Evolutionary conservation across 2,797 vertebrate species (phyloP).

Genomic region (Spatula versicolor): DNA sequence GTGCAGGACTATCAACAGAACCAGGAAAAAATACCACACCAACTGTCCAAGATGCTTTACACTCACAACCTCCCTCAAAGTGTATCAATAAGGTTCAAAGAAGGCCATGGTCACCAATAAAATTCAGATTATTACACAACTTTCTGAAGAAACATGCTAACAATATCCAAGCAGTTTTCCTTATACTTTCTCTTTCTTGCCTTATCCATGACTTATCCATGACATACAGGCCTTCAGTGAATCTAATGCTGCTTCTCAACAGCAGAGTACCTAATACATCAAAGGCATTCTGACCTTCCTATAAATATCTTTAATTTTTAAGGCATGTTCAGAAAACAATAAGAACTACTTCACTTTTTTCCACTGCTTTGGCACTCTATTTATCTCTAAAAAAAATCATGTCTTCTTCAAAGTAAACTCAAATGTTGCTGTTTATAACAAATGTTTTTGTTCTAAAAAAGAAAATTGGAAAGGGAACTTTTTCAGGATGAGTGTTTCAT

Average conservation of each 20-base stretch:
- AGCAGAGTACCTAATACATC: neutral
- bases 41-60: neutral
- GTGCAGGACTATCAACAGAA: neutral
- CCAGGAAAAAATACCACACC: neutral
- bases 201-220: neutral
- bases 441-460: neutral
- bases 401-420: neutral
- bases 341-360: neutral
- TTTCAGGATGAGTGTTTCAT: neutral
- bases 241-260: neutral
- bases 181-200: neutral
- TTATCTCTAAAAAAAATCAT: neutral
- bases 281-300: neutral
- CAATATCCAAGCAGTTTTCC: neutral
- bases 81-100: neutral
- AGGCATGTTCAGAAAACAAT: neutral
- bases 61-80: neutral
- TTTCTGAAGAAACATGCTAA: neutral
- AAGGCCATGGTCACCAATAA: neutral
- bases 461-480: neutral
- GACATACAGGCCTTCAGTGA: neutral
- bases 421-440: neutral
- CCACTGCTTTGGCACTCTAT: neutral
- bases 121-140: neutral
- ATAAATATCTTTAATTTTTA: neutral